Conservation (phyloP, 2,888 invertebrate genomes). For the Thera obeliscata region DNA sequence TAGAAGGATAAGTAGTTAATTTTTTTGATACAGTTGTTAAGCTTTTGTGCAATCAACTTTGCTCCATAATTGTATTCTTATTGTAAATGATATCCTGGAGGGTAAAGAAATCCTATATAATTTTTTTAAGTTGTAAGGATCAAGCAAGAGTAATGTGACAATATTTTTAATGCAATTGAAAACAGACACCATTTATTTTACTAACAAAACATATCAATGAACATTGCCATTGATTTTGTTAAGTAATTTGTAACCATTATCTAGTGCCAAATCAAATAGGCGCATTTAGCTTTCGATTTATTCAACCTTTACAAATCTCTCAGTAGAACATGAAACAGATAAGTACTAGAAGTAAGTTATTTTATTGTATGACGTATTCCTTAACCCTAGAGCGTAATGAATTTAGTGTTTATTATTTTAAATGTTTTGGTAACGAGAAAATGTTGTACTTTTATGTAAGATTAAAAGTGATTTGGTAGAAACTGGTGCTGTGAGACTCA, state of each 20-base stretch:
- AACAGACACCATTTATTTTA: conserved; percentile 38
- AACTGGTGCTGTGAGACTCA: conserved; percentile 81
- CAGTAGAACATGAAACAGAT: conserved; percentile 75
- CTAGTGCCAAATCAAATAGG: conserved; percentile 66
- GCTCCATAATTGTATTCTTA: conserved; percentile 9
- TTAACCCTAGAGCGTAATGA: conserved; percentile 69
- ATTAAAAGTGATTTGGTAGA: conserved; percentile 56
- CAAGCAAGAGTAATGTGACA: conserved; percentile 24
- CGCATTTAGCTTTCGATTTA: conserved; percentile 57
- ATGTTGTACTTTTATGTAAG: conserved; percentile 31
- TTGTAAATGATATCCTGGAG: background rate
- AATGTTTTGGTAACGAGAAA: conserved; percentile 58
- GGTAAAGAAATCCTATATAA: no score
- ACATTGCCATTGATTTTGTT: conserved; percentile 29
- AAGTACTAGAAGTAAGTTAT: conserved; percentile 73
- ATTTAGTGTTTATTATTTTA: conserved; percentile 70
- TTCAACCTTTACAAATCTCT: conserved; percentile 60
- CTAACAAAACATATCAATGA: conserved; percentile 58
- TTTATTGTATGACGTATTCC: conserved; percentile 78
- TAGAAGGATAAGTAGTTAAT: conserved; percentile 57
- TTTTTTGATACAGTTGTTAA: conserved; percentile 47
- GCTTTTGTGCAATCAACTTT: conserved; percentile 41
- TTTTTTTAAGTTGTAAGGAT: no score
- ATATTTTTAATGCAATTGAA: conserved; percentile 27
- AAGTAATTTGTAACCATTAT: conserved; percentile 27